phyloP scores from a whole-genome alignment of 1,140 invertebrate genomes.

The Drosophila novamexicana region DNA sequence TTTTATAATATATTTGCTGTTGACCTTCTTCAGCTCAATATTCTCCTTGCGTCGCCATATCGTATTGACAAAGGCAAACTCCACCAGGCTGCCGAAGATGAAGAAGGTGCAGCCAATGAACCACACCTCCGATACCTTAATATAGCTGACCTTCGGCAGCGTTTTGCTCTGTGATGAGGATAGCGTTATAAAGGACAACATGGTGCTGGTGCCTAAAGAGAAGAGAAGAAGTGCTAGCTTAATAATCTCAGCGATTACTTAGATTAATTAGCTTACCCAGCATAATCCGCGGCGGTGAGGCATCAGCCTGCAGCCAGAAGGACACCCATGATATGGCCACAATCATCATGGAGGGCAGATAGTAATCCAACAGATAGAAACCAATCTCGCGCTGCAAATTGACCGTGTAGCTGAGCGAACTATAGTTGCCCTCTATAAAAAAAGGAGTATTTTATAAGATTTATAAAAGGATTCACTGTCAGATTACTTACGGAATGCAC shows the following conservation, averaged over 20 bases:
- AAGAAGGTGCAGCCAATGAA: constrained; percentile 93
- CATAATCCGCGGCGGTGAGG: constrained; percentile 92
- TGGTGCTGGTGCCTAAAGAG: constrained; percentile 90
- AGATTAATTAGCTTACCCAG: constrained; percentile 86
- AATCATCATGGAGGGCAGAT: constrained; percentile 94
- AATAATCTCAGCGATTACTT: too few relatives aligned
- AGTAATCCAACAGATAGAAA: constrained; percentile 95
- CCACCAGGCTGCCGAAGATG: constrained; percentile 93
- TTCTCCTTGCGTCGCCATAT: constrained; percentile 94
- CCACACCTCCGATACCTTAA: constrained; percentile 95
- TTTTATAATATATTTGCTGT: constrained; percentile 93
- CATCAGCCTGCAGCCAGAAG: constrained; percentile 95
- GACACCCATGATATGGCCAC: constrained; percentile 96
- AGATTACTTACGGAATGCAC: constrained; percentile 87
- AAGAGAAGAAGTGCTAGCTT: constrained; percentile 31
- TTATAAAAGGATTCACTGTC: not conserved
- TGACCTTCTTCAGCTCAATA: constrained; percentile 93
- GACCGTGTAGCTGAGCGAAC: constrained; percentile 91
- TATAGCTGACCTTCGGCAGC: constrained; percentile 94
- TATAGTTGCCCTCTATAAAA: constrained; percentile 90
- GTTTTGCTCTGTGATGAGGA: constrained; percentile 91
- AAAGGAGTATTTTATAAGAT: not conserved
- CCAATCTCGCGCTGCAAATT: constrained; percentile 92
- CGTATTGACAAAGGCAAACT: constrained; percentile 95
- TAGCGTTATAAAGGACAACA: constrained; percentile 95